Evolutionary conservation across 2,113 vertebrate genomes (phyloP).

Genomic region (Alethe diademata): DNA sequence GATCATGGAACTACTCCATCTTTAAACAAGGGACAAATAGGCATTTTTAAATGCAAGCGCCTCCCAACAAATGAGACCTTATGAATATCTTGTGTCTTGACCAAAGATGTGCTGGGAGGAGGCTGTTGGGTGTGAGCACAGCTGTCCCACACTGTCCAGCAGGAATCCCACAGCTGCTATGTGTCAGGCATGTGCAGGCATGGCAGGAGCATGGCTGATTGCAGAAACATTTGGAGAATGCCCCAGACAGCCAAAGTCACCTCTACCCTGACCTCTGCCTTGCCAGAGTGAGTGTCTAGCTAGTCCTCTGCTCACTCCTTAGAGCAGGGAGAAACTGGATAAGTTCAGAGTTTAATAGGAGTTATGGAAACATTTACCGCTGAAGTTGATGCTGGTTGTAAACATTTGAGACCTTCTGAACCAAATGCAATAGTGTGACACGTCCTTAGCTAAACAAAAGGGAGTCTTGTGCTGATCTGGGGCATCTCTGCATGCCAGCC

Average conservation of each 20-base stretch:
- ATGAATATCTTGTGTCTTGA: background rate
- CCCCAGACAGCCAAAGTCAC: background rate
- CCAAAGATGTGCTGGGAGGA: background rate
- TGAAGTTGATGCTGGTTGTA: constrained; percentile 13
- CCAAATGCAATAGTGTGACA: background rate
- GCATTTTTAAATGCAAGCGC: background rate
- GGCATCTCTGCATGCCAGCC: background rate
- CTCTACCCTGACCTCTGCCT: constrained; percentile 23
- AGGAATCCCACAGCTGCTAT: constrained; percentile 30
- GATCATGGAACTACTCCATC: background rate
- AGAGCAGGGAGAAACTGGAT: background rate
- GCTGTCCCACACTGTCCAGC: background rate
- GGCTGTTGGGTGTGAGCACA: background rate
- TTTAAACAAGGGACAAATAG: background rate
- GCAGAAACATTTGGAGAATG: constrained; percentile 46
- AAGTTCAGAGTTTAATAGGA: constrained; percentile 46
- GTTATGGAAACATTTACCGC: background rate
- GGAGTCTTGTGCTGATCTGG: background rate
- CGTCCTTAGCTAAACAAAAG: constrained; percentile 5
- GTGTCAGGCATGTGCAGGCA: constrained; percentile 12
- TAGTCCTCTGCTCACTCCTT: background rate
- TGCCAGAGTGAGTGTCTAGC: background rate
- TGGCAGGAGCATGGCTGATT: accelerated
- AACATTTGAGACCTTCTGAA: constrained; percentile 48
- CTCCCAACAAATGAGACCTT: background rate